Evolutionary conservation across 2,113 vertebrate species (phyloP).

Genomic region (Reinhardtius hippoglossoides): DNA sequence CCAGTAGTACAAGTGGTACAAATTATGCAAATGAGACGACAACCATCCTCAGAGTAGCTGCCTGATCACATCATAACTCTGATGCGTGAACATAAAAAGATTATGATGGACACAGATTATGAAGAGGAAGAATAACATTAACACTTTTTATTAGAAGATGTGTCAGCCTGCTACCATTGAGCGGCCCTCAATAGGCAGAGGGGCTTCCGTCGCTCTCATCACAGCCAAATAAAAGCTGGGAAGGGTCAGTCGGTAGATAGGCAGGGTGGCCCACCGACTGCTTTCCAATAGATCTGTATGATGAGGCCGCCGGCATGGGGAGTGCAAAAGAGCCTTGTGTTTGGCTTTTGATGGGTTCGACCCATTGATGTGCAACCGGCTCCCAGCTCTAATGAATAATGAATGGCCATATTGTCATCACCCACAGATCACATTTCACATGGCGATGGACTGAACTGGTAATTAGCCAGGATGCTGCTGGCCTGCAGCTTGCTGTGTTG

Average conservation of each 20-base stretch:
- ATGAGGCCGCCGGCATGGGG: constrained; percentile 37
- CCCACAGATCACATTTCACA: constrained; percentile 79
- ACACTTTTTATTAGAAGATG: constrained; percentile 11
- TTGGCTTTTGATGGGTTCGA: constrained; percentile 73
- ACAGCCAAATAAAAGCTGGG: constrained; percentile 8
- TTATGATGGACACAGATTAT: not conserved
- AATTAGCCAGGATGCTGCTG: constrained; percentile 71
- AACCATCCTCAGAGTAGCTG: not conserved
- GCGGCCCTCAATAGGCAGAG: not conserved
- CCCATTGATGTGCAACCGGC: constrained; percentile 75
- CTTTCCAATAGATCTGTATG: constrained; percentile 50
- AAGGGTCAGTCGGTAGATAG: constrained; percentile 3
- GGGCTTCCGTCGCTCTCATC: not conserved
- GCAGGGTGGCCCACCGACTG: constrained; percentile 14
- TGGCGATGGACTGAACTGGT: constrained; percentile 66
- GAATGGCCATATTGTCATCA: constrained; percentile 82
- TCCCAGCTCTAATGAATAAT: constrained; percentile 81
- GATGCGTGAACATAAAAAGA: not conserved
- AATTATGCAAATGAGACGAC: not conserved
- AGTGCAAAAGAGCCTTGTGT: constrained; percentile 46
- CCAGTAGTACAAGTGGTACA: constrained; percentile 35
- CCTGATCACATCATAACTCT: not conserved
- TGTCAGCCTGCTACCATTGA: not conserved
- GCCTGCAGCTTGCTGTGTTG: constrained; percentile 32
- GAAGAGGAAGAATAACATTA: not conserved